Evolutionary conservation across 2,888 invertebrate species (phyloP), one percentile per base, ranked within the genome.

Genomic region (Clunio marinus): DNA sequence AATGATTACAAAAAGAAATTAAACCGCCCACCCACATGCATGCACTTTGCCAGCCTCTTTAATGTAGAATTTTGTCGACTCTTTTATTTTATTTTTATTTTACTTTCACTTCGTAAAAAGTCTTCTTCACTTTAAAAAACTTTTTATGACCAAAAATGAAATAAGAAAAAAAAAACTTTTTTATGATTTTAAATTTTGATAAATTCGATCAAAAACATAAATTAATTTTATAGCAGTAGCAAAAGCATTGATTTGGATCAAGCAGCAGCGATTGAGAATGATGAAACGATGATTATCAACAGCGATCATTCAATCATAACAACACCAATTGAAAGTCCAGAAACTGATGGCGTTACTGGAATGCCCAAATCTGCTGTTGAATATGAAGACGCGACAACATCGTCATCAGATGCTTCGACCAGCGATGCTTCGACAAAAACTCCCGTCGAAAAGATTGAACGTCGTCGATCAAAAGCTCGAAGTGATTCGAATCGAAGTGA

Each of bases 251-350:
- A 66, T 45, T 24, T 66, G 46, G 66, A 66, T 24, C 27, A 35
- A 35, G 66, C 66, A 20, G 66, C 66, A 10, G 66, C 66, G 15
- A 66, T 66, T 15, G 66, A 66, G 24, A 66, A 66, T 24, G 66
- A 66, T 15, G 66, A 66, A 51, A 66, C 66, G 25, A 66, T 66
- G 66, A 66, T 66, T 7, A 66, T 66, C 46, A 66, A 66, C 22
- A 66, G 66, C 32, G 66, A 66, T 55, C 66, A 66, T 22, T 46
- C 66, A 13, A 66, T 66, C 20, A 66, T 66, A 22, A 65, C 63
- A 24, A 66, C 66, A 20, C 66, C 66, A 8, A 20, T 66, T 10
- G 66, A 66, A 35, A 27, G 41, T 27, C 63, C 63, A 10, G 24
- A 46, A 27, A 65, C 41, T n/a, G 63, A 65, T 25, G n/a, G n/a